These are phyloP conservation scores for Fregata magnificens DNA, from an alignment of 2,113 vertebrate species.

Conservation along the genomic window DNA sequence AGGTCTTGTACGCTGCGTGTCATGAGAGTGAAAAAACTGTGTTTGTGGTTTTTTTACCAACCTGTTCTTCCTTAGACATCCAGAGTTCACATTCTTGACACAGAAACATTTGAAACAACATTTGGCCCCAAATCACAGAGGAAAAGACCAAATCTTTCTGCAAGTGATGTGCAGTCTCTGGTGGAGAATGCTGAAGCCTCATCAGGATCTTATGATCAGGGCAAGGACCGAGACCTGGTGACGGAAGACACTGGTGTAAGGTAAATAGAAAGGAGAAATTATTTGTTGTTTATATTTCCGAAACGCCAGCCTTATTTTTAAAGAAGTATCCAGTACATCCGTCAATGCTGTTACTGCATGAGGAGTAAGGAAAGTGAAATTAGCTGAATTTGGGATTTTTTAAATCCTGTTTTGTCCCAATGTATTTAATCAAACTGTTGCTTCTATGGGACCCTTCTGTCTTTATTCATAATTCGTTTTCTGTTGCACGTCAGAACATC, in stretches of 20 bases:
- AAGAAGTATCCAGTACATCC: background rate
- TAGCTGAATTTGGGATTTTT: background rate
- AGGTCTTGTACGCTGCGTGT: background rate
- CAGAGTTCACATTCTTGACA: constrained; percentile 97
- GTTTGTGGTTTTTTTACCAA: background rate
- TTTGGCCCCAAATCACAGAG: constrained; percentile 95
- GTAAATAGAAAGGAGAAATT: constrained; percentile 57
- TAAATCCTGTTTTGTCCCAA: background rate
- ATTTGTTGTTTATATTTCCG: background rate
- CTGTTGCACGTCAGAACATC: background rate
- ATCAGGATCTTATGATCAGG: constrained; percentile 75
- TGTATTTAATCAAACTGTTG: background rate
- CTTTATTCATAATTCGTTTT: background rate
- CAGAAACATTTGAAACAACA: constrained; percentile 91
- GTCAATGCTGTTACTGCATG: background rate
- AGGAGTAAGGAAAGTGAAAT: background rate
- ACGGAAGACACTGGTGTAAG: constrained; percentile 90
- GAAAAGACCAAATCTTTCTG: constrained; percentile 87
- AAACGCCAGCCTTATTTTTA: background rate
- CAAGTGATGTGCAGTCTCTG: constrained; percentile 86
- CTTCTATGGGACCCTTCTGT: background rate
- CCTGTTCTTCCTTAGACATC: constrained; percentile 79
- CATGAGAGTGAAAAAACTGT: background rate
- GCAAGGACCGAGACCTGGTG: constrained; percentile 89
- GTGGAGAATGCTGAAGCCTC: constrained; percentile 83